A percentile compares a stretch with the other conserved stretches of the same genome.
These are phyloP conservation scores for Oscheius myriophilus DNA, from an alignment of 2,888 invertebrate species.

Conservation along the genomic window DNA sequence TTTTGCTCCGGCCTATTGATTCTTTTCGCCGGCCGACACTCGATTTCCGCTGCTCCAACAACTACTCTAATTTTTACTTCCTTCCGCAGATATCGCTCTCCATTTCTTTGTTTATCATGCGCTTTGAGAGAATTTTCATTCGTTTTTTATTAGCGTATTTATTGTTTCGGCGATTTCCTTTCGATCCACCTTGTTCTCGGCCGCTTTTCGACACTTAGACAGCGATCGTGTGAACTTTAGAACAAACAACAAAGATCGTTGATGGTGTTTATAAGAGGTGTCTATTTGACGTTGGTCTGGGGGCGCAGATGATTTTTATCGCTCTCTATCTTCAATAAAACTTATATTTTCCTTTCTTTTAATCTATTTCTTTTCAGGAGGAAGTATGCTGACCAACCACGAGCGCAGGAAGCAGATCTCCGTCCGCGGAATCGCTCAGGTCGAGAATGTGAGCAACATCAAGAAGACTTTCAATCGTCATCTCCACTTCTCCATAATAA, in stretches of 20 bases:
- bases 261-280: not conserved
- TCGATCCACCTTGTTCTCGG: not conserved
- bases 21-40: slow-evolving; percentile 14
- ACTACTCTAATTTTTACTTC: slow-evolving; percentile 2
- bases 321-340: not conserved
- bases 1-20: slow-evolving; percentile 26
- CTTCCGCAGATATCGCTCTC: too few species aligned
- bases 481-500: slow-evolving; percentile 96
- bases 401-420: slow-evolving; percentile 90
- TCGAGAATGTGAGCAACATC: slow-evolving; percentile 91
- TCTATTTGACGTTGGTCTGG: not conserved
- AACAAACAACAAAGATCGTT: not conserved
- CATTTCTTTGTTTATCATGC: too few species aligned
- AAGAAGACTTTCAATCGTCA: slow-evolving; percentile 99
- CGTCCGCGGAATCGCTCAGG: slow-evolving; percentile 82
- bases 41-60: slow-evolving; percentile 19
- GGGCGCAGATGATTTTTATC: not conserved
- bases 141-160: too few species aligned
- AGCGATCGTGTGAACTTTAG: not conserved
- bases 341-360: not conserved
- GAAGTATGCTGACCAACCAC: slow-evolving; percentile 66
- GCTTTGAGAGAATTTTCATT: too few species aligned
- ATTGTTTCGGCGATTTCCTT: not conserved
- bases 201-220: not conserved
- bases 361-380: slow-evolving; percentile 9